These are phyloP conservation scores for Isichthys henryi DNA, from an alignment of 2,113 vertebrate genomes.

Conservation along the genomic window DNA sequence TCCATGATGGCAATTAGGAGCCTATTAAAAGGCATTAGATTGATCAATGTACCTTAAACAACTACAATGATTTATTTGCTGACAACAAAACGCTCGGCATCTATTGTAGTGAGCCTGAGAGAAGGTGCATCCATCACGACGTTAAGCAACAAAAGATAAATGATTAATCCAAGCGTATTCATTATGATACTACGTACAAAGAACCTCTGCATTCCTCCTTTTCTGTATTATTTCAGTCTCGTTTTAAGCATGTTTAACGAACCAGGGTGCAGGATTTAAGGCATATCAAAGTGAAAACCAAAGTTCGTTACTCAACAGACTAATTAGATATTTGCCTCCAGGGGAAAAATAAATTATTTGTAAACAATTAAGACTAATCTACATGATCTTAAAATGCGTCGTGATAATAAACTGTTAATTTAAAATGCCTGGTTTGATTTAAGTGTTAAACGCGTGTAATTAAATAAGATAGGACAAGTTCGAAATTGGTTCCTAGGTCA, in stretches of 20 bases:
- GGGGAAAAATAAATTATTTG: conserved; percentile 34
- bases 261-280: conserved; percentile 46
- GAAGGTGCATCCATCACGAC: conserved; percentile 65
- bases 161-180: conserved; percentile 71
- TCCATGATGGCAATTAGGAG: conserved; percentile 86
- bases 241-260: conserved; percentile 55
- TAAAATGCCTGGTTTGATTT: conserved; percentile 20
- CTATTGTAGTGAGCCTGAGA: conserved; percentile 65
- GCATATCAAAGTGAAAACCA: conserved; percentile 20
- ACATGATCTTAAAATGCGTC: conserved; percentile 3
- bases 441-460: conserved; percentile 14
- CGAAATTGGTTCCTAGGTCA: conserved; percentile 8
- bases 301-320: conserved; percentile 35
- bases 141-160: conserved; percentile 67
- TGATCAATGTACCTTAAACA: conserved; percentile 99
- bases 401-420: conserved; percentile 14
- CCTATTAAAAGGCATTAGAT: conserved; percentile 97
- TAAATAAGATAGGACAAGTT: conserved; percentile 19
- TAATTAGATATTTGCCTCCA: conserved; percentile 46
- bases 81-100: conserved; percentile 71
- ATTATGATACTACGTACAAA: conserved; percentile 68
- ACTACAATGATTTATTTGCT: conserved; percentile 90
- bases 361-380: conserved; percentile 17
- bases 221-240: conserved; percentile 54
- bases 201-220: conserved; percentile 49